Conservation (phyloP, 2,113 vertebrate species). For the Todiramphus saurophagus region DNA sequence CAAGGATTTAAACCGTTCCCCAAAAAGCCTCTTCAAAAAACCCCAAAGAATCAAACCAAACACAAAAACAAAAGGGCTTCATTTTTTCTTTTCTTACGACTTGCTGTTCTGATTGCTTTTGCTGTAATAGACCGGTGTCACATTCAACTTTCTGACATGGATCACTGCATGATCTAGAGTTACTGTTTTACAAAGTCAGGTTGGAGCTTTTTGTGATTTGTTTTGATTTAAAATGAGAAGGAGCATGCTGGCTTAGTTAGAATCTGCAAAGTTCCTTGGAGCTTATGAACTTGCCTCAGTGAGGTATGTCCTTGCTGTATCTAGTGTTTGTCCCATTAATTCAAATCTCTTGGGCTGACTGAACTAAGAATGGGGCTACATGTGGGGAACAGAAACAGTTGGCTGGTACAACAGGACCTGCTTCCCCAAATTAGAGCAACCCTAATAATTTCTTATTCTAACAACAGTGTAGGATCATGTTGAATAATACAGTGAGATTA, state of each 20-base stretch:
- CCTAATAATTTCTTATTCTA: not conserved
- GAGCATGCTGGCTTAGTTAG: not conserved
- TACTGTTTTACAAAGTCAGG: not conserved
- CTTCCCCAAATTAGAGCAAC: not conserved
- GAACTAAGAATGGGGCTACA: not conserved
- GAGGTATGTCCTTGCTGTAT: not conserved
- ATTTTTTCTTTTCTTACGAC: conserved; percentile 53
- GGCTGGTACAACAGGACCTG: not conserved
- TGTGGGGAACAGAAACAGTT: not conserved
- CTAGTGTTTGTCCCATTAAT: not conserved
- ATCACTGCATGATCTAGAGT: not conserved
- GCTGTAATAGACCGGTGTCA: not conserved
- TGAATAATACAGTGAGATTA: conserved; percentile 1
- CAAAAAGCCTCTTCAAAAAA: not conserved
- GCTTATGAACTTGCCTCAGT: not conserved
- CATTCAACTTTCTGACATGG: not conserved
- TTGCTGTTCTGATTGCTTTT: not conserved
- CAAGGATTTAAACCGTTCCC: conserved; percentile 5
- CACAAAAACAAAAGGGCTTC: not conserved
- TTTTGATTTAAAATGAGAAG: conserved; percentile 34
- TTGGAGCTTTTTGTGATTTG: not conserved
- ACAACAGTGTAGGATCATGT: not conserved
- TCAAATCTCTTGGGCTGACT: not conserved
- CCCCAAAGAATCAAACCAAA: not conserved
- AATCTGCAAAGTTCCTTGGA: not conserved